phyloP scores from a whole-genome alignment of 2,888 invertebrate species.

The Allolobophora icterica region DNA sequence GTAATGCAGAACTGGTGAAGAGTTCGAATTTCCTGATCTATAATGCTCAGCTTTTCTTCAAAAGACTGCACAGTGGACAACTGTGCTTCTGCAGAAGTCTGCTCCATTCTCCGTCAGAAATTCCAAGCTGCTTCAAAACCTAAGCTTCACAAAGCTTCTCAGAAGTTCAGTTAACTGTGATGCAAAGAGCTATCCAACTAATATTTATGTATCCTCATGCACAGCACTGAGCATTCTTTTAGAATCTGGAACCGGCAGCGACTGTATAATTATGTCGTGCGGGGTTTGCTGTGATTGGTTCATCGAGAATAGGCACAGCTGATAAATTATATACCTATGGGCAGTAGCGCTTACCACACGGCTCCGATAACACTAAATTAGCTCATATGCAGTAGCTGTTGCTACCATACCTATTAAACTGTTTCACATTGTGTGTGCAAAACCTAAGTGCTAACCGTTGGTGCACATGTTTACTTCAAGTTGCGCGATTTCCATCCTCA shows the following conservation, averaged over 20 bases:
- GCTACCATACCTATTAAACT: neutral
- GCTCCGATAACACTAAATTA: neutral
- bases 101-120: neutral
- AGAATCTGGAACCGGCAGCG: too few species aligned
- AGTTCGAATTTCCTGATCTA: constrained; percentile 52
- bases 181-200: neutral
- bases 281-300: too few species aligned
- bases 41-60: constrained; percentile 50
- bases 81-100: neutral
- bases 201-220: neutral
- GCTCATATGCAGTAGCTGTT: neutral
- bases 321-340: too few species aligned
- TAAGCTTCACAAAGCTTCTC: neutral
- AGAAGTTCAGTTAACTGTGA: neutral
- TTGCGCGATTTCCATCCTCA: neutral
- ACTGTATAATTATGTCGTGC: too few species aligned
- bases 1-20: constrained; percentile 51
- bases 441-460: neutral
- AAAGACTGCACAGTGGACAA: constrained; percentile 40
- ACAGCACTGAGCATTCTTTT: too few species aligned
- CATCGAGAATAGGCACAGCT: too few species aligned
- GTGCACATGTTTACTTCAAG: neutral
- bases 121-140: neutral
- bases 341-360: neutral
- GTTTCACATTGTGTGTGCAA: neutral